Conservation (phyloP, 2,888 invertebrate species). For the Latheticus oryzae region DNA sequence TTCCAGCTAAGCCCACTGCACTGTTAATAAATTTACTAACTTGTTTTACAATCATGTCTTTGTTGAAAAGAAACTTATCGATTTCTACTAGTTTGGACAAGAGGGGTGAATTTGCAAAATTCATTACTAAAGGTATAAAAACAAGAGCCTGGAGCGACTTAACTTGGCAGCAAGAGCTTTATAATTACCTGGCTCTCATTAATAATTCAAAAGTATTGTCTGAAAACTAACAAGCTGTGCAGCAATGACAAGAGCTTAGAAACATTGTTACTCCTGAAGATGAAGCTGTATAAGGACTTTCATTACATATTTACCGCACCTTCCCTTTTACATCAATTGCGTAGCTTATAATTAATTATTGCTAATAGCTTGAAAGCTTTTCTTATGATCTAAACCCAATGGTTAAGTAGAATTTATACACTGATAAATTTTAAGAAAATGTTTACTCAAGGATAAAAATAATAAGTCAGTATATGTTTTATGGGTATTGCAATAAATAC, state of each 20-base stretch:
- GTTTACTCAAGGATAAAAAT: no score
- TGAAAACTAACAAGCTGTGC: conserved; percentile 43
- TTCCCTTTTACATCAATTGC: conserved; percentile 40
- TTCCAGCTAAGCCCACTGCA: conserved; percentile 33
- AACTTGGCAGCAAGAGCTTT: conserved; percentile 36
- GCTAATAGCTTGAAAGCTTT: no score
- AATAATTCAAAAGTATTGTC: conserved; percentile 45
- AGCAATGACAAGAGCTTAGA: conserved; percentile 41
- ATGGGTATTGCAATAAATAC: no score
- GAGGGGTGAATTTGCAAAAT: conserved; percentile 30
- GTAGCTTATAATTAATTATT: conserved; percentile 41
- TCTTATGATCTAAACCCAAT: no score
- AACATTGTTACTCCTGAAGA: conserved; percentile 38
- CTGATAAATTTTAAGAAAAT: no score
- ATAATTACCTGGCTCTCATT: conserved; percentile 44
- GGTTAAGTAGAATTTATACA: no score
- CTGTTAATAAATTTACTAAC: conserved; percentile 33
- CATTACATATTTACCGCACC: conserved; percentile 42
- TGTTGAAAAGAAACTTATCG: conserved; percentile 4
- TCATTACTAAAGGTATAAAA: conserved; percentile 36
- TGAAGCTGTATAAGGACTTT: conserved; percentile 37
- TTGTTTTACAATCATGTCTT: conserved; percentile 22
- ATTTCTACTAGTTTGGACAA: not conserved
- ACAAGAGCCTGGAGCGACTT: conserved; percentile 26
- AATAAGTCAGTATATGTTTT: no score